Evolutionary conservation across 1,140 invertebrate species (phyloP).

Genomic region (Drosophila persimilis): DNA sequence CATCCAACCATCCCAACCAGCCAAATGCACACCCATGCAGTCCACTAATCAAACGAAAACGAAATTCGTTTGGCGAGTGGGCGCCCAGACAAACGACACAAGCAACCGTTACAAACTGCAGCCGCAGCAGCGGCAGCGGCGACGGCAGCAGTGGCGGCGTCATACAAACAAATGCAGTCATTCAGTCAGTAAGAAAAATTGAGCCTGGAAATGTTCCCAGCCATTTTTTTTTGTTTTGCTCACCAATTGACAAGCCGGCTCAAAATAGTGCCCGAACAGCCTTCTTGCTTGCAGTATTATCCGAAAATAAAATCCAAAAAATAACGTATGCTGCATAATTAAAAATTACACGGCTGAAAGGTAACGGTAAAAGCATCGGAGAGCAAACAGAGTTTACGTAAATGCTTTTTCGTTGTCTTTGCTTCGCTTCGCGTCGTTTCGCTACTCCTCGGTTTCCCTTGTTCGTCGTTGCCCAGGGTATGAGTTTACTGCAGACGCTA

Average conservation of each 20-base stretch:
- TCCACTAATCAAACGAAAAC: constrained; percentile 52
- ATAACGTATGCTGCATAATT: constrained; percentile 40
- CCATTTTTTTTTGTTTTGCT: neutral
- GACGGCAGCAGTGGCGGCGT: constrained; percentile 1
- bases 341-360: constrained; percentile 56
- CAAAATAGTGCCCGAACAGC: neutral
- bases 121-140: constrained; percentile 14
- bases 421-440: constrained; percentile 4
- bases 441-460: constrained; percentile 19
- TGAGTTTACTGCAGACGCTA: neutral
- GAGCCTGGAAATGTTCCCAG: constrained; percentile 36
- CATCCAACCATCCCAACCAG: constrained; percentile 24
- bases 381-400: constrained; percentile 27
- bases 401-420: constrained; percentile 9
- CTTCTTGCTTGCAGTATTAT: no score
- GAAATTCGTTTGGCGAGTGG: constrained; percentile 64
- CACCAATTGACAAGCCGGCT: constrained; percentile 4
- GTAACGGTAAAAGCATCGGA: constrained; percentile 13
- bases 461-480: constrained; percentile 1
- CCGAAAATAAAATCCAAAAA: neutral
- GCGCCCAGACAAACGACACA: constrained; percentile 43
- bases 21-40: constrained; percentile 51
- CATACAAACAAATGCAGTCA: constrained; percentile 56
- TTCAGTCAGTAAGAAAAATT: constrained; percentile 36
- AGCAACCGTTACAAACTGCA: constrained; percentile 34